Evolutionary conservation across 2,888 invertebrate species (phyloP), one percentile per base, ranked within the genome.

Genomic region (Amiota mariae): DNA sequence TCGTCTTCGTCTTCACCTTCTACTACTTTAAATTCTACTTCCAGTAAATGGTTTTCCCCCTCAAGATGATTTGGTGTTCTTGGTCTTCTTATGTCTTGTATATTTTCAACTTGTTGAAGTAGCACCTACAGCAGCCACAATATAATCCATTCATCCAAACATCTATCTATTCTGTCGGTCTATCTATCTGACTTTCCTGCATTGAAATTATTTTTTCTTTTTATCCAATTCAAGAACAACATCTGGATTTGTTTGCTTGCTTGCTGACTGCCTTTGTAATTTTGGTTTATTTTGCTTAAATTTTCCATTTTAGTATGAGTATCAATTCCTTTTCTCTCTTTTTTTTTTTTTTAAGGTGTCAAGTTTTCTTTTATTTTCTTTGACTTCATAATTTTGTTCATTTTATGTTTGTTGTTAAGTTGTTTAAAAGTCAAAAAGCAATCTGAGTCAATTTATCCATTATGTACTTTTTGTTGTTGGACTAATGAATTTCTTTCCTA

Each of bases 131-230:
- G 59, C 67, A 68, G 74, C 78, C 76, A 73, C 78, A 67, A 73
- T 76, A 48, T 66, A 74, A 63, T 68, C 46, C 61, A 12, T 24
- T 15, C 59, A 56, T 20, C 76, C 66, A 57, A 36, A 36, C 36
- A 36, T 36, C 36, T 36, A 24, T 72, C 8, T 46, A 49, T 67
- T 13, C 57, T 57, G 70, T 79, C 75, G 15, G 59, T 59, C 18
- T 18, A 59, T 59, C 12, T 59, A 20, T 59, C 12, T n/a, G 59
- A 4, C 24, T 12, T 18, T 9, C 10, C 20, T 15, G 11, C 72
- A 77, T 74, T 76, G 76, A 77, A 76, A 76, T 80, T 76, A 73
- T 66, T 48, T 48, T 66, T n/a, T 66, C 49, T n/a, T 20, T 36
- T 36, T 51, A 12, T 12, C 54, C 54, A 51, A 51, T 51, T 51